Evolutionary conservation across 2,797 vertebrate species (phyloP), one percentile per base, ranked within the genome.

Genomic region (Danio albolineatus): DNA sequence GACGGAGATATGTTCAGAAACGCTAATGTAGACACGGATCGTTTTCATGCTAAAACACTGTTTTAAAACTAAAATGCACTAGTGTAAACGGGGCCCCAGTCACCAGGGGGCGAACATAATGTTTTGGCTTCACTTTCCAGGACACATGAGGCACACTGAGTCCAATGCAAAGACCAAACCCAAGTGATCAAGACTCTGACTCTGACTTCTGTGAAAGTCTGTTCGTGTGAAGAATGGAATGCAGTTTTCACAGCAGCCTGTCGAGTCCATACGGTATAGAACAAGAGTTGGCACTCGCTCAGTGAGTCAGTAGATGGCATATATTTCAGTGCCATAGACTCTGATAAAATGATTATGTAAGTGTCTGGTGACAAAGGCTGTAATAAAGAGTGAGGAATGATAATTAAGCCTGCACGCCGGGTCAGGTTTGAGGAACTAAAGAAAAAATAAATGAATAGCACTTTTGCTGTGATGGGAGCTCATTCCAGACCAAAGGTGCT

Each of bases 401-500:
- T 13, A 49, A 74, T 56, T 36, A 49, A 70, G 65, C 13, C 19
- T 64, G 53, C 49, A 36, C 41, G 44, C 60, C 10, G 14, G 44
- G 19, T 16, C 48, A 54, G 21, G 54, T 49, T 39, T 49, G 4
- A 54, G 12, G 51, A 59, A 76, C 16, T 53, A 13, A 3, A 6
- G 12, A 17, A 6, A 49, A 38, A 39, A 17, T 43, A 21, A 19
- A 13, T 60, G 7, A 12, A 7, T 62, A 44, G 69, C 54, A 72
- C 36, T 69, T 59, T 21, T 39, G 46, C 17, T 4, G 14, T 17
- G 62, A 49, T 36, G 9, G 19, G 57, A 82, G 60, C 72, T 95
- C 89, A 99, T 90, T 99, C 97, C 80, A 99, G 92, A 90, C 97
- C 97, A 77, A 99, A 99, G 17, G 97, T 99, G 92, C 97, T 99